Evolutionary conservation across 2,888 invertebrate genomes (phyloP), one percentile per base, ranked within the genome.

Genomic region (Cactoblastis cactorum): DNA sequence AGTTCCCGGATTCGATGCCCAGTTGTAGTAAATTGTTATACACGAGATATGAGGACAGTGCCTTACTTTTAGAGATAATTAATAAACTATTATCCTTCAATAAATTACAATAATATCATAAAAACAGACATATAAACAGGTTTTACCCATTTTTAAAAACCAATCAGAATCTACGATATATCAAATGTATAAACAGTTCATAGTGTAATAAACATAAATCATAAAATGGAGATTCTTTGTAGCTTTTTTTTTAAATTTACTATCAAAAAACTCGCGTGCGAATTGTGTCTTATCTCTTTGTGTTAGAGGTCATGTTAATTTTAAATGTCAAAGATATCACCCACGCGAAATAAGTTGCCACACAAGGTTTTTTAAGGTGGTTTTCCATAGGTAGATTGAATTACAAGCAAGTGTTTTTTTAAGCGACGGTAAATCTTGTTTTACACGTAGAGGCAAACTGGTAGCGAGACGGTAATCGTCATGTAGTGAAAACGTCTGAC

Each of bases 311-410:
- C 28, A 48, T 8, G 9, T 22, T 28, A 12, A 17, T 28, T 24
- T 28, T 14, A 28, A 22, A 22, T 41, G n/a, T 17, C 39, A 49
- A 41, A 34, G 14, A 8, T n/a, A 9, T 32, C 55, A 51, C 58
- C 58, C 43, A 58, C 58, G 58, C 54, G 43, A 49, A 53, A 47
- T 49, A 43, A 32, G 50, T 51, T 51, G 49, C 52, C 50, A 51
- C 38, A 55, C 50, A 48, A 51, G 52, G 45, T 50, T 47, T 12
- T 39, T 43, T 41, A 41, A 41, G 38, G 35, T 15, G 19, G 41
- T 50, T 8, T 14, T 38, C 47, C n/a, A 48, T 48, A n/a, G n/a
- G n/a, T n/a, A n/a, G 43, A n/a, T 24, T 12, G 9, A 24, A 37
- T 28, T 8, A 28, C 28, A 9, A 22, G 6, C 22, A 3, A 22